Evolutionary conservation across 2,113 vertebrate species (phyloP), one percentile per base, ranked within the genome.

Genomic region (Dicentrarchus labrax): DNA sequence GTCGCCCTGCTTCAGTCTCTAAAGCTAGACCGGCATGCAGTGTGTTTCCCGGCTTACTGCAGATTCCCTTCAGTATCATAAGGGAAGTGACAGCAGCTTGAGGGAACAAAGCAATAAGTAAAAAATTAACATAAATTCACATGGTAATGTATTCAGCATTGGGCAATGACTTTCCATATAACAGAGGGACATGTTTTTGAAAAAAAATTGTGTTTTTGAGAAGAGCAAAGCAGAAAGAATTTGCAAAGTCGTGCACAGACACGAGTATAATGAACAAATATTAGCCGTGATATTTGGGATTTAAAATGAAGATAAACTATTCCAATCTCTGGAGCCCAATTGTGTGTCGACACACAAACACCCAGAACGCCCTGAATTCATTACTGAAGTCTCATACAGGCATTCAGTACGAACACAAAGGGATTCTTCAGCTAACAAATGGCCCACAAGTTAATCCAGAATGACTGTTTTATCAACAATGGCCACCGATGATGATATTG

Each of bases 71-170:
- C 64, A 79, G 83, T 59, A 78, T 86, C 74, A 87, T 57, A 56
- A 82, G 76, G 68, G 62, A 78, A 85, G 88, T 79, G 89, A 88
- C 90, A 90, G 87, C 76, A 80, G 88, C 86, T 92, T 77, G 73
- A 71, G 69, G 88, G 82, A 93, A 91, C 82, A 76, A 88, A 89
- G 86, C 88, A 91, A 90, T 91, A 87, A 88, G 85, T 81, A 56
- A 78, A 59, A 62, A 84, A 94, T 93, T 89, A 66, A 87, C 91
- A 94, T 93, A 91, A 88, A 90, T 92, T 94, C 82, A 86, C 74
- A 96, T 94, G 90, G 78, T 93, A 94, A 95, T 95, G 78, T 89
- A 92, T 90, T 92, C 89, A 73, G 82, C 84, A 89, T 80, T 65
- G 73, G 88, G 83, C 81, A 70, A 91, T 79, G 87, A 88, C 85